Conservation (phyloP, 2,113 vertebrate genomes). For the Falcunculus frontatus region DNA sequence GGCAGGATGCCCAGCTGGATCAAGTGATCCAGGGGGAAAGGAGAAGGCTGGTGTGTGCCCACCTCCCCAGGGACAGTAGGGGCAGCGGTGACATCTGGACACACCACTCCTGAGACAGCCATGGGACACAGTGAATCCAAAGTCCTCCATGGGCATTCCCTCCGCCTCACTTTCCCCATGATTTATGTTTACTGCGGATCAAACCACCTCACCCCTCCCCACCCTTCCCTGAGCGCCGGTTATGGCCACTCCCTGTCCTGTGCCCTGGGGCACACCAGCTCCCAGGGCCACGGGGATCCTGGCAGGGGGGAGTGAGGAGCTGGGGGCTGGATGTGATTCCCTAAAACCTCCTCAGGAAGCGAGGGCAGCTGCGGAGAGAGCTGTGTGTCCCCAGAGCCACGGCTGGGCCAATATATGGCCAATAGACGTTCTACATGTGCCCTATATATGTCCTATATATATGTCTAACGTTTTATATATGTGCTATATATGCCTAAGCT, state of each 20-base stretch:
- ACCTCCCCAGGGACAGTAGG: rapidly evolving
- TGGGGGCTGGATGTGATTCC: neutral
- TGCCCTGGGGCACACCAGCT: neutral
- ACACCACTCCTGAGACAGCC: rapidly evolving
- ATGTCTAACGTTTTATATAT: no score
- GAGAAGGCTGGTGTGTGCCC: neutral
- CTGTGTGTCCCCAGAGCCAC: neutral
- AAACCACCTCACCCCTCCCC: rapidly evolving
- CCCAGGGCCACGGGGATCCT: neutral
- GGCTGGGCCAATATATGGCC: neutral
- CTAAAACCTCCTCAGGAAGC: neutral
- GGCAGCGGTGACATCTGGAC: neutral
- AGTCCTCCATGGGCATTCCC: neutral
- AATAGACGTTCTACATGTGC: neutral
- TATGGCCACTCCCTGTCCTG: neutral
- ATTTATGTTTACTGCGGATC: neutral
- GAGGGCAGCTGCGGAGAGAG: neutral
- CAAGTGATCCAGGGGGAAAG: neutral
- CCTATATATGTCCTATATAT: rapidly evolving
- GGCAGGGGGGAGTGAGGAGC: rapidly evolving
- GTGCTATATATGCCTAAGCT: no score
- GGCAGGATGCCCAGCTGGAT: neutral
- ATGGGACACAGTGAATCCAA: neutral
- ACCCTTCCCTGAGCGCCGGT: rapidly evolving
- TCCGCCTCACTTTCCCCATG: neutral